Base-by-base conservation (phyloP, 2,888 invertebrate species). In the Laspeyria flexula region DNA sequence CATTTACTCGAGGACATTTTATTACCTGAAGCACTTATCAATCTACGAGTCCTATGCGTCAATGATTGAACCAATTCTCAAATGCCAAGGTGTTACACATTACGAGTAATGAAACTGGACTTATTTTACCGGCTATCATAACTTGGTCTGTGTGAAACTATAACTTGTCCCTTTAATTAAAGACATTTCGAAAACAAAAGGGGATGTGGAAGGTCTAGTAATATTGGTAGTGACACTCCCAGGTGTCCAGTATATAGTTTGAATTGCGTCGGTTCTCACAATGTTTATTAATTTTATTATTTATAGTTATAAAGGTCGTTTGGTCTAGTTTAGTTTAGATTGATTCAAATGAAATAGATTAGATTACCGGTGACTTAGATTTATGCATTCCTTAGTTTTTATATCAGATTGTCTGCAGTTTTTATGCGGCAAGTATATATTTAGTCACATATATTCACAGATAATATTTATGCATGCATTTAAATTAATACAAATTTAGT, bases 21-120 rank as follows among this genome's bases (percentile, higher is more conserved):
- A 65, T 69, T 55, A 56, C 57, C 43, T 42, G 60, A 52, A 73
- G 55, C 67, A 80, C 77, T 81, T 76, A 81, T 83, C 81, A 81
- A 72, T 73, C 68, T 71, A 72, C 60, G 52, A 57, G 60, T 70
- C 73, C 69, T 71, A 64, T 68, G 61, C 55, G 61, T 60, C 52
- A 60, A 57, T 69, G 60, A 42, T 41, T 77, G 75, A 72, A 77
- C 75, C 68, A 76, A 79, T 78, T 77, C 59, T 60, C 15, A 86
- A 88, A 88, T 87, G 89, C 79, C 88, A 88, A 88, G 88, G 89
- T 64, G 77, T 71, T 73, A 70, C 63, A 69, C 73, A 79, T 81
- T 80, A 77, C 72, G 12, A 34, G 43, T 38, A 50, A 70, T 71
- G 63, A 66, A 68, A 77, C 72, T 77, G 76, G 78, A 75, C 66